phyloP scores from a whole-genome alignment of 2,797 vertebrate genomes.

The Cyprinella venusta region DNA sequence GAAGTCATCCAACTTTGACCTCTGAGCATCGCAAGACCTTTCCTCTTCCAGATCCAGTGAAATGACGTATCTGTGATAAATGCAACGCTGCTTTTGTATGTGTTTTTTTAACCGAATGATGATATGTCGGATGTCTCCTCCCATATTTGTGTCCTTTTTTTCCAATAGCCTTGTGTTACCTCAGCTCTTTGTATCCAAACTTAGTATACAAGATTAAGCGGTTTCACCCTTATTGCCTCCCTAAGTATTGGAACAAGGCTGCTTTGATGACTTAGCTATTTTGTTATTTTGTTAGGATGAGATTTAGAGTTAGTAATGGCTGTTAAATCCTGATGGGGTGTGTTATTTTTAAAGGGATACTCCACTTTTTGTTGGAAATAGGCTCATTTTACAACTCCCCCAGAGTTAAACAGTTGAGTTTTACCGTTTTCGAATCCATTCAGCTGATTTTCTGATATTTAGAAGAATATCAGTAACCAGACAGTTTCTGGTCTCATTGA shows the following conservation, averaged over 20 bases:
- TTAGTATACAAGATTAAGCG: neutral
- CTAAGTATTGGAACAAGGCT: constrained; percentile 21
- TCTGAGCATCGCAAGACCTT: constrained; percentile 30
- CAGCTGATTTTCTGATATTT: no score
- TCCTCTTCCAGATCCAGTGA: constrained; percentile 53
- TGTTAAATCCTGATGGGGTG: constrained; percentile 1
- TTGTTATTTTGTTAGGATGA: constrained; percentile 7
- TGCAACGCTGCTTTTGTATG: constrained; percentile 12
- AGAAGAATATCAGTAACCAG: no score
- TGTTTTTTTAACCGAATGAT: constrained; percentile 41
- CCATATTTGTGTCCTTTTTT: constrained; percentile 40
- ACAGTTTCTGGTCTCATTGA: no score
- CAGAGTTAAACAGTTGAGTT: no score
- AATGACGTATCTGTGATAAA: constrained; percentile 30
- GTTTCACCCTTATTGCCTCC: constrained; percentile 44
- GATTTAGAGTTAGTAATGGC: constrained; percentile 18
- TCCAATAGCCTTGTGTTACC: constrained; percentile 47
- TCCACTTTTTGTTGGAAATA: no score
- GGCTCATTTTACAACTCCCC: no score
- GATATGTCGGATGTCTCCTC: constrained; percentile 41
- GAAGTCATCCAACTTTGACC: constrained; percentile 50
- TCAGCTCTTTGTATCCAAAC: constrained; percentile 20
- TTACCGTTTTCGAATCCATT: no score
- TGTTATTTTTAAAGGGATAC: neutral
- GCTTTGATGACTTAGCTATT: constrained; percentile 19